A percentile compares a stretch with the other conserved stretches of the same genome.
Conservation (phyloP, 2,113 vertebrate species). For the Vireo altiloquus region DNA sequence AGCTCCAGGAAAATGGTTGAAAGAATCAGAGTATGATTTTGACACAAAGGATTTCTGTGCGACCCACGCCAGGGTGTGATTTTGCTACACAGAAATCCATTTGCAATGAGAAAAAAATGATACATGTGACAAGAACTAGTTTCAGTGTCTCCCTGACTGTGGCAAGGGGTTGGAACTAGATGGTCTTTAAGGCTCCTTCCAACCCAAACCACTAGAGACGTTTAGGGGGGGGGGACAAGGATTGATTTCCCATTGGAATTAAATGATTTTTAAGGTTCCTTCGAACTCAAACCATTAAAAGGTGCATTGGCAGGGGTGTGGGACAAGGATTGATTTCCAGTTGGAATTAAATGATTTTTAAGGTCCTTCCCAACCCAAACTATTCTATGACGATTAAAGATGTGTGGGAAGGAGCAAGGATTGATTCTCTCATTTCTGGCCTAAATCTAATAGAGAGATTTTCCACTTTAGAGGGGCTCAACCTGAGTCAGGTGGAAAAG, state of each 20-base stretch:
- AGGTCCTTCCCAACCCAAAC: background rate
- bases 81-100: background rate
- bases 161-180: background rate
- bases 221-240: too few species aligned
- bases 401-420: accelerated
- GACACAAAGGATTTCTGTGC: background rate
- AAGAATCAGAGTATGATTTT: background rate
- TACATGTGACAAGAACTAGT: background rate
- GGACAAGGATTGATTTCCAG: background rate
- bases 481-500: background rate
- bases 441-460: accelerated
- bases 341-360: background rate
- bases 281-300: background rate
- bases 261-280: background rate
- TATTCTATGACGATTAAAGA: background rate
- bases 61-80: background rate
- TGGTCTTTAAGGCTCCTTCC: background rate
- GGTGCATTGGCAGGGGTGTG: background rate
- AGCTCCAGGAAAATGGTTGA: background rate
- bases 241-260: background rate
- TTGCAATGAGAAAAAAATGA: background rate
- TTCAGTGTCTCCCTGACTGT: background rate
- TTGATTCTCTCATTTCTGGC: background rate
- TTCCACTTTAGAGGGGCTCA: background rate
- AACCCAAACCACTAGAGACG: background rate